A percentile compares a stretch with the other conserved stretches of the same genome.
Evolutionary conservation across 2,113 vertebrate genomes (phyloP).

Genomic region (Cyphomyrus discorhynchus): DNA sequence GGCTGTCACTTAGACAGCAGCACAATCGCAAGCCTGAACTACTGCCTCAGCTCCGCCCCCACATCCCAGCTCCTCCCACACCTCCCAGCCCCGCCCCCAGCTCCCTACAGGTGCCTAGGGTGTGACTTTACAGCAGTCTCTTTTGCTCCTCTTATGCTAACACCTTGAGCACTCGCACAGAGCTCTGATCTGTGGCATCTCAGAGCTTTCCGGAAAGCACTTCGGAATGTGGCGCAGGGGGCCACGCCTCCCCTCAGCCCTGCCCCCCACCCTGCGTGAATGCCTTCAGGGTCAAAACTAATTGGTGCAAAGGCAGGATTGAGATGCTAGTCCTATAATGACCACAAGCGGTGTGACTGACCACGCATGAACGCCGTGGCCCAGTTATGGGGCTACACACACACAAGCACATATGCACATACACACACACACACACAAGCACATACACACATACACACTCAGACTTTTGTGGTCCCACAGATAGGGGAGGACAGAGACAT

Average conservation of each 20-base stretch:
- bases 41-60: neutral
- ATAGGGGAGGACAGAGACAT: neutral
- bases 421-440: neutral
- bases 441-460: neutral
- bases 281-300: slow-evolving; percentile 56
- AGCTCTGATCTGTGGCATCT: neutral
- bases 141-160: neutral
- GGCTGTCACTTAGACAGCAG: neutral
- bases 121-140: neutral
- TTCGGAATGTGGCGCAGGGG: neutral
- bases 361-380: slow-evolving; percentile 48
- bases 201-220: neutral
- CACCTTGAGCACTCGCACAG: no score
- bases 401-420: neutral
- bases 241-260: neutral
- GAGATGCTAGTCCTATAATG: slow-evolving; percentile 58
- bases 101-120: neutral
- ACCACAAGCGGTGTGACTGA: slow-evolving; percentile 56
- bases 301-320: slow-evolving; percentile 52
- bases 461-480: slow-evolving; percentile 9
- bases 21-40: neutral
- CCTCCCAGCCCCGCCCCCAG: neutral
- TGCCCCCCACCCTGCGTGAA: slow-evolving; percentile 14
- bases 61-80: neutral
- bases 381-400: slow-evolving; percentile 24